A percentile compares a stretch with the other conserved stretches of the same genome.
Conservation (phyloP, 2,888 invertebrate genomes). For the Reticulitermes lucifugus region DNA sequence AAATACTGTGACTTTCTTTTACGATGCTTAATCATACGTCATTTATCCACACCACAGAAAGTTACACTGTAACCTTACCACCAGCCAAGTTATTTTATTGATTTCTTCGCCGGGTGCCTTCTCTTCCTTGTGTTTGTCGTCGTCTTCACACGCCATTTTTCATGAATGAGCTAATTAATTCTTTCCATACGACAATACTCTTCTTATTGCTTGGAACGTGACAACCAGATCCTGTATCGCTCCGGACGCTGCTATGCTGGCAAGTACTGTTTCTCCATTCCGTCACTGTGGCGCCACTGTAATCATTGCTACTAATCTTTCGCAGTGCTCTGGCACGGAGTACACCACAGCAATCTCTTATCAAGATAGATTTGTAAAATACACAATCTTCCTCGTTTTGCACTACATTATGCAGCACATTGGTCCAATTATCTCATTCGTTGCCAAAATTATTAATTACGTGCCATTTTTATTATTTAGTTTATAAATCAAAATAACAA, state of each 20-base stretch:
- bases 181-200: not conserved
- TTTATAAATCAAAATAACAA: no score
- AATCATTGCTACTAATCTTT: not conserved
- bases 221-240: not conserved
- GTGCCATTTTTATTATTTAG: no score
- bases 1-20: no score
- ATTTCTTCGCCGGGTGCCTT: not conserved
- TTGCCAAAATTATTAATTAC: no score
- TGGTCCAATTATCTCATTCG: no score
- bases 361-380: no score
- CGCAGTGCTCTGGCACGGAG: no score
- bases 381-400: no score
- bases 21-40: no score
- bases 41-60: no score
- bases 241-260: slow-evolving; percentile 29
- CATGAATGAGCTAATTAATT: not conserved
- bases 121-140: not conserved
- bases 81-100: not conserved
- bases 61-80: not conserved
- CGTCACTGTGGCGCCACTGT: slow-evolving; percentile 33
- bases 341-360: no score
- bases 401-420: no score
- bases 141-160: not conserved
- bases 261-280: slow-evolving; percentile 15
- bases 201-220: not conserved